Evolutionary conservation across 2,113 vertebrate genomes (phyloP).

Genomic region (Ursus arctos): DNA sequence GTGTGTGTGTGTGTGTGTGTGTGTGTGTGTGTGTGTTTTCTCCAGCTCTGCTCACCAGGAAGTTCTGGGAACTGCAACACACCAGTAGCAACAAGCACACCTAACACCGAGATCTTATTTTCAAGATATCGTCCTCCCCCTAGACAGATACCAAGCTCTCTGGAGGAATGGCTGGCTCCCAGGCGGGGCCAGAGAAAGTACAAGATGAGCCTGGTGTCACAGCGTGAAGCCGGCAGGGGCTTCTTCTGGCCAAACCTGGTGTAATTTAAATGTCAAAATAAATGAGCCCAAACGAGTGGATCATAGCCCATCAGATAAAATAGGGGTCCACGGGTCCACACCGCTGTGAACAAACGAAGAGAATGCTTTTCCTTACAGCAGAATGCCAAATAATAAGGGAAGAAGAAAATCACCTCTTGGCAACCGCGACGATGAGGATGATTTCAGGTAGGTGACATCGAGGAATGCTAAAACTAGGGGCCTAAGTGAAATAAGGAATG

Average conservation of each 20-base stretch:
- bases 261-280: neutral
- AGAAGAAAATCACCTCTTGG: neutral
- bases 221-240: neutral
- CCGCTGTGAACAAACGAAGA: neutral
- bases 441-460: neutral
- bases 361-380: neutral
- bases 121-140: neutral
- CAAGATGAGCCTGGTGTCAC: neutral
- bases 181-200: neutral
- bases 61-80: neutral
- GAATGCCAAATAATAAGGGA: neutral
- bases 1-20: neutral
- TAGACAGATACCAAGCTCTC: neutral
- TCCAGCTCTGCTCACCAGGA: neutral
- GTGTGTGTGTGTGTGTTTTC: neutral
- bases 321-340: neutral
- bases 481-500: neutral
- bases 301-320: neutral
- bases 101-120: neutral
- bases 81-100: neutral
- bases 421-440: neutral
- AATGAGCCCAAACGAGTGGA: neutral
- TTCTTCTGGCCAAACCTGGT: neutral
- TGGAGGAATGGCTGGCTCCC: neutral
- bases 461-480: neutral